A percentile compares a stretch with the other conserved stretches of the same genome.
These are phyloP conservation scores for Chlorops oryzae DNA, from an alignment of 1,140 invertebrate genomes.

Conservation along the genomic window DNA sequence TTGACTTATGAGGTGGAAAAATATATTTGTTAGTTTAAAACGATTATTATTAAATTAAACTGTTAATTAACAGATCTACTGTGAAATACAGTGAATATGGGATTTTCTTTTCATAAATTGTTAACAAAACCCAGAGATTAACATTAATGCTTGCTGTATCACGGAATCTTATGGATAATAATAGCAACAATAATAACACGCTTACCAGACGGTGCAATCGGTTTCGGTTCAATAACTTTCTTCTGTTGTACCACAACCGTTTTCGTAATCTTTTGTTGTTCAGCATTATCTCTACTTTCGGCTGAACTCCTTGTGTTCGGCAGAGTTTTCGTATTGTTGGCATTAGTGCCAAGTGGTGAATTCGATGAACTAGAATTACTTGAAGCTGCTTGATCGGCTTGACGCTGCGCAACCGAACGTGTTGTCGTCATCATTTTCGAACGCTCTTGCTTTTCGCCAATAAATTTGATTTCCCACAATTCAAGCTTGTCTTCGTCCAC, in stretches of 20 bases:
- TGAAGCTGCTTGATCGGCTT: conserved; percentile 25
- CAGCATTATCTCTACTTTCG: conserved; percentile 86
- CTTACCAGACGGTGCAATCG: conserved; percentile 28
- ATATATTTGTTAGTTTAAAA: no score
- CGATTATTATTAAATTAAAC: no score
- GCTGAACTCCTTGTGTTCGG: conserved; percentile 50
- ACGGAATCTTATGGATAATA: no score
- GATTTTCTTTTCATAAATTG: no score
- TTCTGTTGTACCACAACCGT: conserved; percentile 82
- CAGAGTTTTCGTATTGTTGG: conserved; percentile 58
- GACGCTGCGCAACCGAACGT: conserved; percentile 52
- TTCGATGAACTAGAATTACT: conserved; percentile 1
- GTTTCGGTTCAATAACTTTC: conserved; percentile 57
- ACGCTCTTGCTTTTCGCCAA: conserved; percentile 74
- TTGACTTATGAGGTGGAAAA: no score
- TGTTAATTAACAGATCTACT: no score
- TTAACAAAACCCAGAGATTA: no score
- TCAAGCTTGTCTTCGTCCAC: conserved; percentile 93
- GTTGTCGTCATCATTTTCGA: conserved; percentile 67
- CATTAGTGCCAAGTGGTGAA: conserved; percentile 18
- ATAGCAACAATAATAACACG: conserved; percentile 2
- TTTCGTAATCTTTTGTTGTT: conserved; percentile 80
- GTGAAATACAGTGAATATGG: no score
- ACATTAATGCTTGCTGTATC: no score
- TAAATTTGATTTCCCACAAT: conserved; percentile 94